These are phyloP conservation scores for Nematolebias whitei DNA, from an alignment of 2,113 vertebrate genomes.

Conservation along the genomic window DNA sequence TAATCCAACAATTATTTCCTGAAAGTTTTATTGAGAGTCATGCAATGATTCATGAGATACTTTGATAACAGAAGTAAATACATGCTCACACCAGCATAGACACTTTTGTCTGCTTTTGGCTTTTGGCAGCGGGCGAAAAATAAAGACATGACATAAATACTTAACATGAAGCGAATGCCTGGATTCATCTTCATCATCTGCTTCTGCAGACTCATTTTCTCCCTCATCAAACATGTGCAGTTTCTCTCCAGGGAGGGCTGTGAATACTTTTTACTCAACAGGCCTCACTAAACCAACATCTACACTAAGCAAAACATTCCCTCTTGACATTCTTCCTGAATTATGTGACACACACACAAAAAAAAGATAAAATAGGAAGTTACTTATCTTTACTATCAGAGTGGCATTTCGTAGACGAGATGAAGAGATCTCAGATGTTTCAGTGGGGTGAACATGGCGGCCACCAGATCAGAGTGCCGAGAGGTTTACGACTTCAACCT, in stretches of 20 bases:
- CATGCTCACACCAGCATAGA: too few relatives aligned
- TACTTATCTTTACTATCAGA: slow-evolving; percentile 67
- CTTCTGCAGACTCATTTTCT: slow-evolving; percentile 5
- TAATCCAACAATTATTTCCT: too few relatives aligned
- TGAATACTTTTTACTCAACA: slow-evolving; percentile 32
- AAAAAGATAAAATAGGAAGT: slow-evolving; percentile 60
- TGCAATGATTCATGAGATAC: too few relatives aligned
- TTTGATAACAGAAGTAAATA: too few relatives aligned
- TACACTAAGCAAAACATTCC: slow-evolving; percentile 28
- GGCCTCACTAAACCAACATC: slow-evolving; percentile 35
- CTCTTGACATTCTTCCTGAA: slow-evolving; percentile 48
- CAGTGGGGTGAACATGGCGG: slow-evolving; percentile 68
- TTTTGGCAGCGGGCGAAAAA: too few relatives aligned
- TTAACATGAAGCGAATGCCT: too few relatives aligned
- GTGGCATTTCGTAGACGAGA: slow-evolving; percentile 56
- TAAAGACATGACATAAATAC: background rate
- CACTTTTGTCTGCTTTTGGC: too few relatives aligned
- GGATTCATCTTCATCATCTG: too few relatives aligned
- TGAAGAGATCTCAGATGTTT: slow-evolving; percentile 61
- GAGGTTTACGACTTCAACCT: slow-evolving; percentile 81
- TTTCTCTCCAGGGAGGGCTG: slow-evolving; percentile 10
- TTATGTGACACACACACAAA: slow-evolving; percentile 49
- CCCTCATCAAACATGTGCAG: slow-evolving; percentile 9
- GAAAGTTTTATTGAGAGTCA: too few relatives aligned
- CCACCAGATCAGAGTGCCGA: slow-evolving; percentile 75